Evolutionary conservation across 2,888 invertebrate genomes (phyloP), one percentile per base, ranked within the genome.

Genomic region (Xylophagus ater): DNA sequence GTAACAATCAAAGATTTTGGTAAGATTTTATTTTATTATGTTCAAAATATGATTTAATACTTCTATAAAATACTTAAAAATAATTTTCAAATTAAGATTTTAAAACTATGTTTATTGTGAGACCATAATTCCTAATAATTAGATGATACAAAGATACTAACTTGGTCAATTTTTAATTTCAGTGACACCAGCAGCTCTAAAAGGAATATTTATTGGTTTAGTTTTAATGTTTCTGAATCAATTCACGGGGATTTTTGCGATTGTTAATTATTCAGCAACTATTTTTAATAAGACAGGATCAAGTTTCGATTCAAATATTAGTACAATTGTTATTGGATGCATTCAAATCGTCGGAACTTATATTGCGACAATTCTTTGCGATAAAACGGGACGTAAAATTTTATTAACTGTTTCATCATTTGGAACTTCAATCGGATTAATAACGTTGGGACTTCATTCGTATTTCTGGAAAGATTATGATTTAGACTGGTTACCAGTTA

Each of bases 251-350:
- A 45, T 50, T 8, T 61, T 57, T 32, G 54, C 56, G 8, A 54
- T 63, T 31, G 48, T 58, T 3, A 62, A 57, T 37, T 64, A 64
- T 34, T 57, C 60, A 49, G 55, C 63, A 9, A 46, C 49, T n/a
- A 58, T 64, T 25, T 63, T 64, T 39, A 48, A 47, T 6, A 47
- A 51, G 3, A 52, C 59, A 0, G 54, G 57, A 0, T 52, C 58
- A 0, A 30, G 47, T 3, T 43, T 62, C 19, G 54, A 58, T 40
- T 57, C 59, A 2, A 59, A 60, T n/a, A 52, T 52, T 1, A 52
- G 53, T 28, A 58, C 62, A 0, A 60, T 63, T 4, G 53, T 59
- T 9, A 50, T 56, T 35, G 62, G 61, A 6, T 45, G 45, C 0
- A 52, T 58, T 1, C 61, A 61, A 47, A 57, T 60, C 4, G 14